Percentiles rank a stretch among this genome's conserved stretches.
phyloP scores from a whole-genome alignment of 2,888 invertebrate species.

The Sarcophaga rosellei region DNA sequence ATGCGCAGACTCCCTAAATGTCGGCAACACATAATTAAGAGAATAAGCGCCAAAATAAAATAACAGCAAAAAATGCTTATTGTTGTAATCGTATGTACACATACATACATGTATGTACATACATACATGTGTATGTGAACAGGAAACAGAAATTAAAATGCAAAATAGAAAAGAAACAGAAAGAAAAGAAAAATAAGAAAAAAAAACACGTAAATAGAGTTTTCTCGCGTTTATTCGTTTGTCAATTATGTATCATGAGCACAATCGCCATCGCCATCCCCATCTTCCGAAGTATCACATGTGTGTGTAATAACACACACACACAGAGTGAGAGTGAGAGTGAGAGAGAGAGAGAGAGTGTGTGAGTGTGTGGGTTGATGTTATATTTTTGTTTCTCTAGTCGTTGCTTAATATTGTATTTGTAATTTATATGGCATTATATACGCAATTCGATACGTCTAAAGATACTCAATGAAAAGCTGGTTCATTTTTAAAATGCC shows the following conservation, averaged over 20 bases:
- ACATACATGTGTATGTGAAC: not conserved
- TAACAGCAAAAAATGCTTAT: not conserved
- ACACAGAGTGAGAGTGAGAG: too few species aligned
- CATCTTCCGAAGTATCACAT: conserved; percentile 32
- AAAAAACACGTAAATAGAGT: not conserved
- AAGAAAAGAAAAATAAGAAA: too few species aligned
- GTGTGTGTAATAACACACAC: not conserved
- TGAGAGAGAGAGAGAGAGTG: not conserved
- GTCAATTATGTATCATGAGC: not conserved
- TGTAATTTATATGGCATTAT: conserved; percentile 20
- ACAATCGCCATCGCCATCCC: not conserved
- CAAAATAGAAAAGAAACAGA: not conserved
- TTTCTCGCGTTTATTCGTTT: conserved; percentile 33
- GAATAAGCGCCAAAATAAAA: conserved; percentile 58
- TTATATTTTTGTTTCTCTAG: not conserved
- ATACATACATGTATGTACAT: not conserved
- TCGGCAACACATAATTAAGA: conserved; percentile 41
- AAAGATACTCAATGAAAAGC: conserved; percentile 64
- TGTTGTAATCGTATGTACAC: not conserved
- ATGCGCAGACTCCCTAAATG: conserved; percentile 57
- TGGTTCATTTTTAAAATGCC: conserved; percentile 48
- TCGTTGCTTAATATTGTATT: conserved; percentile 16
- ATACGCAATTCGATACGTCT: conserved; percentile 61
- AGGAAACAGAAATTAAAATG: conserved; percentile 17
- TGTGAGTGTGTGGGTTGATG: not conserved